Conservation (phyloP, 1,140 invertebrate genomes). For the Cylas formicarius region DNA sequence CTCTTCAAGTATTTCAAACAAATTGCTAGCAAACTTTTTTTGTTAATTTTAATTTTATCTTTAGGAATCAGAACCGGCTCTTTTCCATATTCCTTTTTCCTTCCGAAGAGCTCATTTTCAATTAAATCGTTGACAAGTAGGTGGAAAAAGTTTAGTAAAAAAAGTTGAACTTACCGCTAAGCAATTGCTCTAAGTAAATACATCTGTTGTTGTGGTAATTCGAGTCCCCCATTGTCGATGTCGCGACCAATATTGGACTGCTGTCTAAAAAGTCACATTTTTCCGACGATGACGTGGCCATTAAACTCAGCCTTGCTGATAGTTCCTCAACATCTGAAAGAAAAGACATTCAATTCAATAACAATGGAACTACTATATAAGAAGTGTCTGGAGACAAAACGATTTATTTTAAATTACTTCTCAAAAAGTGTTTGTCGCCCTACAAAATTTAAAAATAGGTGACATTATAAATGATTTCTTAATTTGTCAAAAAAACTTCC, state of each 20-base stretch:
- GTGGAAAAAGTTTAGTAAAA: neutral
- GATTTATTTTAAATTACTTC: too few relatives aligned
- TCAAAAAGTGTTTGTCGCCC: too few relatives aligned
- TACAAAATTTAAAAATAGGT: too few relatives aligned
- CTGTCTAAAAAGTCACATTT: conserved; percentile 28
- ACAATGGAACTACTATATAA: too few relatives aligned
- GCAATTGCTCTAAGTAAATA: conserved; percentile 39
- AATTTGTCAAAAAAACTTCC: too few relatives aligned
- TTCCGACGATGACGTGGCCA: conserved; percentile 42
- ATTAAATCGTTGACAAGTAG: neutral
- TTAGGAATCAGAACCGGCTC: neutral
- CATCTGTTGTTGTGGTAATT: conserved; percentile 36
- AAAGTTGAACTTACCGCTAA: conserved; percentile 28
- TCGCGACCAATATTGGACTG: conserved; percentile 15
- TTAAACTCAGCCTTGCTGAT: conserved; percentile 43
- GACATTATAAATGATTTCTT: too few relatives aligned
- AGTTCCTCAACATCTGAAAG: conserved; percentile 47
- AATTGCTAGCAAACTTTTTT: neutral
- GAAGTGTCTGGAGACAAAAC: too few relatives aligned
- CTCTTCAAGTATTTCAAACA: neutral
- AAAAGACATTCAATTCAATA: too few relatives aligned
- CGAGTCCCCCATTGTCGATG: conserved; percentile 15
- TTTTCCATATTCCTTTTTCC: neutral
- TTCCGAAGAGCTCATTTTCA: neutral
- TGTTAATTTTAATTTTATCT: neutral